Evolutionary conservation across 2,113 vertebrate species (phyloP).

Genomic region (Parus major): DNA sequence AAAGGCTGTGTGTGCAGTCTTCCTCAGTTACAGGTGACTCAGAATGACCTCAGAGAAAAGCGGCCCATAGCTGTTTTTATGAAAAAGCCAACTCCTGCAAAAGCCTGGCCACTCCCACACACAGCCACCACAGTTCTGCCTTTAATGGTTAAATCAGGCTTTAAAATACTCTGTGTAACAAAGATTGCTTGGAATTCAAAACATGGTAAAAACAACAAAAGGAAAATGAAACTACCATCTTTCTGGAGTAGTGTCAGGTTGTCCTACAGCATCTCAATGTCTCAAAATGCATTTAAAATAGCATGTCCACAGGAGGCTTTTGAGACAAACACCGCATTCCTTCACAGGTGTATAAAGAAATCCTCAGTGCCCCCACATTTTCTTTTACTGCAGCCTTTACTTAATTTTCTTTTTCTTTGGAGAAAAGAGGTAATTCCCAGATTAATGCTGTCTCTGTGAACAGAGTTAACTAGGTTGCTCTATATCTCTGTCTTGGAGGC

Average conservation of each 20-base stretch:
- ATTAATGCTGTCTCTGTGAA: conserved; percentile 37
- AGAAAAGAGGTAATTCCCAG: conserved; percentile 16
- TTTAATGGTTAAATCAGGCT: neutral
- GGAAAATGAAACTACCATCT: neutral
- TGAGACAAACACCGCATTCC: neutral
- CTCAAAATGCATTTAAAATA: neutral
- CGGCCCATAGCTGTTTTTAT: neutral
- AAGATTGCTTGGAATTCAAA: neutral
- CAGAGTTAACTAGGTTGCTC: conserved; percentile 49
- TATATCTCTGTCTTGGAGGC: conserved; percentile 28
- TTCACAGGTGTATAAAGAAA: neutral
- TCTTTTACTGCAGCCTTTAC: neutral
- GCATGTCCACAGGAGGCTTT: neutral
- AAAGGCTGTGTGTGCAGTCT: neutral
- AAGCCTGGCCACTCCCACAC: neutral
- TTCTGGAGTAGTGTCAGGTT: neutral
- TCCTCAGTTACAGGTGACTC: neutral
- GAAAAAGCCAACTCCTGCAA: neutral
- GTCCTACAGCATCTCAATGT: neutral
- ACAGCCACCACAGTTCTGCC: neutral
- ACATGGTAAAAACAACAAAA: neutral
- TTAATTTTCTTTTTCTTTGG: neutral
- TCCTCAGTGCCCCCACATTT: neutral
- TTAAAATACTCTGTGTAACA: neutral
- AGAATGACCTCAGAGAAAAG: neutral